Evolutionary conservation across 2,888 invertebrate genomes (phyloP).

Genomic region (Trichopria drosophilae): DNA sequence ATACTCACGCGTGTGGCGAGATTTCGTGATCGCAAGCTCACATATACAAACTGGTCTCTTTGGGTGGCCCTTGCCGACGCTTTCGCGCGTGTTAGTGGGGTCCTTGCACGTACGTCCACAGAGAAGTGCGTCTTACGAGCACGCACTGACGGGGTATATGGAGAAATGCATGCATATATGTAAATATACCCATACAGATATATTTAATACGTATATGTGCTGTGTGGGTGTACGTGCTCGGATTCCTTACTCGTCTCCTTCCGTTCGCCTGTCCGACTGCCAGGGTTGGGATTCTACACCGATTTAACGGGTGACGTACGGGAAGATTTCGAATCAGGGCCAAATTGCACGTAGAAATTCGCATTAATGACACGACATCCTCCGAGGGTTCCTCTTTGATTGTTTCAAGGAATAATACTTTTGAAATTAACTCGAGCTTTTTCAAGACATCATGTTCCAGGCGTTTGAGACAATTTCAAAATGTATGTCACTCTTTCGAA

Average conservation of each 20-base stretch:
- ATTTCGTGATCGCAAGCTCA: conserved; percentile 49
- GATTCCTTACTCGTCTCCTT: conserved; percentile 52
- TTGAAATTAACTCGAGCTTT: too few species aligned
- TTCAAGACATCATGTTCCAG: too few species aligned
- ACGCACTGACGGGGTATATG: too few species aligned
- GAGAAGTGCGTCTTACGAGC: conserved; percentile 6
- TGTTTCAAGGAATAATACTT: too few species aligned
- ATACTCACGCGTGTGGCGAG: conserved; percentile 54
- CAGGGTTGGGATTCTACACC: too few species aligned
- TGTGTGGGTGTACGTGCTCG: conserved; percentile 34
- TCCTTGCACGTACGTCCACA: conserved; percentile 19
- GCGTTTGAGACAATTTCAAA: too few species aligned
- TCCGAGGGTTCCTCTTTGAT: too few species aligned
- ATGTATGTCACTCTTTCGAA: too few species aligned
- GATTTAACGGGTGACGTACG: conserved; percentile 57
- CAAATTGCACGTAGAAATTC: too few species aligned
- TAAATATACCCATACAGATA: conserved; percentile 24
- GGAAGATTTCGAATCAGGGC: too few species aligned
- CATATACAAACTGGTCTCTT: conserved; percentile 38
- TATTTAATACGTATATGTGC: conserved; percentile 21
- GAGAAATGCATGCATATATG: conserved; percentile 7
- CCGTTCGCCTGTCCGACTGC: conserved; percentile 44
- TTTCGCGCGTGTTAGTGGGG: conserved; percentile 19
- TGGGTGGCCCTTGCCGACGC: conserved; percentile 17
- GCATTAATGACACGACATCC: too few species aligned